phyloP scores from a whole-genome alignment of 2,797 vertebrate species.

The Rhadinocentrus ornatus region DNA sequence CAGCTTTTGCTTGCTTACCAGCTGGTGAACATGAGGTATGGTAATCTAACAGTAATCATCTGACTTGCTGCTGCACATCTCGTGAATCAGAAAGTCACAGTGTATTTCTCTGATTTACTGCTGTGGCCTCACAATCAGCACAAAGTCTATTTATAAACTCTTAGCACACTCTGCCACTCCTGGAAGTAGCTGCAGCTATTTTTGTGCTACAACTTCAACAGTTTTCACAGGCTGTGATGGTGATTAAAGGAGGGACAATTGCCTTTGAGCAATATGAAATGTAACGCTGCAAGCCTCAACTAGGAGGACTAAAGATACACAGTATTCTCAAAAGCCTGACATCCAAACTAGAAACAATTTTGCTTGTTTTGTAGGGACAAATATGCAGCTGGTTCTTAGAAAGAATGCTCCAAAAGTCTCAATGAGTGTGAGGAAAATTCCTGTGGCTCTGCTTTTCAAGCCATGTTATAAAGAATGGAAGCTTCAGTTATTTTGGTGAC shows the following conservation, averaged over 20 bases:
- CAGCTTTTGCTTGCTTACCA: too few relatives aligned
- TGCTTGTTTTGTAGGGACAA: neutral
- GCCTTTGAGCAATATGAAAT: neutral
- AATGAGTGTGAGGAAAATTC: neutral
- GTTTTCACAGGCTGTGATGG: neutral
- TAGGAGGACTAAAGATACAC: too few relatives aligned
- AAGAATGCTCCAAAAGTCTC: neutral
- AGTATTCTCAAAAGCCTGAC: too few relatives aligned
- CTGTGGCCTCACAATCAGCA: neutral
- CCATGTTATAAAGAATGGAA: too few relatives aligned
- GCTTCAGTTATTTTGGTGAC: too few relatives aligned
- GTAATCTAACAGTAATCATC: too few relatives aligned
- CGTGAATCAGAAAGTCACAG: neutral
- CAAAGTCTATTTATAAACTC: neutral
- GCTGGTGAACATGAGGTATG: too few relatives aligned
- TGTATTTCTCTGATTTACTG: neutral
- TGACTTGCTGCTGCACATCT: neutral
- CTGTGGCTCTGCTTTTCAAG: neutral
- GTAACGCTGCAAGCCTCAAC: neutral
- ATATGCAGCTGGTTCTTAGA: neutral
- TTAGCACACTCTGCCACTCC: neutral
- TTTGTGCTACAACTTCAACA: too few relatives aligned
- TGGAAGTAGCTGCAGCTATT: neutral
- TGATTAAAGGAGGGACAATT: neutral
- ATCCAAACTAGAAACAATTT: too few relatives aligned